Conservation (phyloP, 2,888 invertebrate species). For the Galeopsomyia nigrocyanea region DNA sequence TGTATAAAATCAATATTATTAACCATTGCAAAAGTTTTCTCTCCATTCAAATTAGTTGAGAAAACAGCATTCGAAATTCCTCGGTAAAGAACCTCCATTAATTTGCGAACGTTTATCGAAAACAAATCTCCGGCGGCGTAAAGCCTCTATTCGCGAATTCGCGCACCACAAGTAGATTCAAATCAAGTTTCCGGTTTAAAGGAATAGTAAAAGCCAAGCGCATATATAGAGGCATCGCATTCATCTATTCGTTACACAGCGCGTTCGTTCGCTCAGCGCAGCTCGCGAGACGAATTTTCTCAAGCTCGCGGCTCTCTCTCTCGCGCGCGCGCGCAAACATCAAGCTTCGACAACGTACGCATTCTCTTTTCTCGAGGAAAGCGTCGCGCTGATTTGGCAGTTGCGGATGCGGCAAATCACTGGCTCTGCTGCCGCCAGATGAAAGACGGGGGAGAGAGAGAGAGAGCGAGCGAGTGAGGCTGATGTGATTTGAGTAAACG, state of each 20-base stretch:
- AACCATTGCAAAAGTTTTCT: too few relatives aligned
- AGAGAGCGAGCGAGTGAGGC: background rate
- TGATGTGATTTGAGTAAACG: conserved; percentile 43
- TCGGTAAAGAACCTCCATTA: too few relatives aligned
- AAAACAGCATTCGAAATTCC: too few relatives aligned
- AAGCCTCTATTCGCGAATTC: background rate
- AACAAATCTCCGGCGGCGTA: background rate
- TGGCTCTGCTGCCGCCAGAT: background rate
- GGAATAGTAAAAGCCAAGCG: conserved; percentile 4
- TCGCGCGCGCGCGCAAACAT: background rate
- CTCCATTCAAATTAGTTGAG: too few relatives aligned
- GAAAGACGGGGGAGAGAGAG: too few relatives aligned
- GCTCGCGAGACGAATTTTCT: conserved; percentile 1
- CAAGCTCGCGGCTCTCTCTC: background rate
- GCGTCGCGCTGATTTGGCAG: conserved; percentile 18
- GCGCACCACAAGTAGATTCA: background rate
- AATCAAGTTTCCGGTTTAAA: conserved; percentile 13
- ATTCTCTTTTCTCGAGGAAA: too few relatives aligned
- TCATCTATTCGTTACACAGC: background rate
- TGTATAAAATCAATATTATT: too few relatives aligned
- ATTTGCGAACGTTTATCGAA: too few relatives aligned
- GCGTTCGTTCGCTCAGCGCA: background rate
- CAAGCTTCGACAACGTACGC: background rate
- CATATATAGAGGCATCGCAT: too few relatives aligned
- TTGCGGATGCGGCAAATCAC: conserved; percentile 15